Evolutionary conservation across 2,888 invertebrate genomes (phyloP), one percentile per base, ranked within the genome.

Genomic region (Brachyptera putata): DNA sequence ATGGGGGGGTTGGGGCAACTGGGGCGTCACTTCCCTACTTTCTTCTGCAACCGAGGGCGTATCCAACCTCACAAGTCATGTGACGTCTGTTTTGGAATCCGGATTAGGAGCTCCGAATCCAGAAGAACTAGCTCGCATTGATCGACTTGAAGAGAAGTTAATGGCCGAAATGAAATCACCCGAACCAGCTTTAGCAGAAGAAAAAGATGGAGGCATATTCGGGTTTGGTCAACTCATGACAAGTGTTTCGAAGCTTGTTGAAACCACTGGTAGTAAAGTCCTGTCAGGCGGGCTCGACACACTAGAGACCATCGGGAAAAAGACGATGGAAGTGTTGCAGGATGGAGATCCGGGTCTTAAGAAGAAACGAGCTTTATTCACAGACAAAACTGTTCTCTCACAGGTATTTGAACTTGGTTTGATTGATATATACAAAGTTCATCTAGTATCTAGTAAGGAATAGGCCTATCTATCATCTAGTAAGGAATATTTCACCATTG

Each of bases 261-360:
- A 86, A 72, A 79, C 76, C 9, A 88, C 87, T 48, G 81, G 88
- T 1, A 81, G 80, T 53, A 86, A 85, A 77, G 90, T 92, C 0
- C 80, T 92, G 65, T 80, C 84, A 14, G 89, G 89, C 0, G 90
- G 92, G 18, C 75, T 92, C 22, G 95, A 92, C 70, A 95, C 95
- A 0, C 75, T 96, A 49, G 96, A 96, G 75, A 87, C 89, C 0
- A 90, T 96, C 65, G 96, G 96, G 5, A 95, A 95, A 73, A 95
- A 95, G 73, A 96, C 95, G 0, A 93, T 95, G 87, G 89, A 91
- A 71, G 92, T 92, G 0, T 76, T 95, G 1, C 93, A 94, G 72
- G 94, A 95, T 61, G 93, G 93, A 25, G 95, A 95, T 74, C 94
- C 94, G 0, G 90, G 93, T 0, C 75, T 94, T 14, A 88, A 86